Evolutionary conservation across 2,797 vertebrate species (phyloP), one percentile per base, ranked within the genome.

Genomic region (Anabas testudineus): DNA sequence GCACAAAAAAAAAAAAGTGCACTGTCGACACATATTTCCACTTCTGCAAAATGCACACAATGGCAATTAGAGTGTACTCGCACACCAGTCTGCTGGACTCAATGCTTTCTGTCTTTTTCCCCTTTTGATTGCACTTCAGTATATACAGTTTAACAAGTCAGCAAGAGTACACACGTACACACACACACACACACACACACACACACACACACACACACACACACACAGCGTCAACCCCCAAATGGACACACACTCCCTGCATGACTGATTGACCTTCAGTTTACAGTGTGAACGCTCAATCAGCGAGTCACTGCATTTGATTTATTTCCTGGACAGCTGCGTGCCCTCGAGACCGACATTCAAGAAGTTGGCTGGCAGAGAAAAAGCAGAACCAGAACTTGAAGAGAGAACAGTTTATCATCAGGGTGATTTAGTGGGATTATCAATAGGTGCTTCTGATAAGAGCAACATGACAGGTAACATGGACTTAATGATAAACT

Each of bases 1-100:
- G 39, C 78, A 71, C 63, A 49, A 64, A 48, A 30, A 24, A 48
- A 30, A 24, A 32, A n/a, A n/a, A n/a, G n/a, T n/a, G 37, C 56
- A 15, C 52, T 58, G 68, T 71, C 74, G 43, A 71, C 80, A 48
- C 57, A 60, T 18, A 64, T 49, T 58, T 82, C 73, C 72, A 78
- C 74, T 80, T 86, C 68, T 76, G 74, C 56, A 57, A 74, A 64
- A 68, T 24, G 57, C 47, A n/a, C 57, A 45, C 70, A 54, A n/a
- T n/a, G n/a, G n/a, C 46, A 59, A 16, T 3, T 28, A 48, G 34
- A 63, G 53, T 19, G 41, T 49, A 26, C 26, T 5, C 52, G 60
- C 55, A 74, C 57, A 41, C 39, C 67, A 39, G 64, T 10, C 19
- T 4, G 59, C 47, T 21, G 22, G 28, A 58, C 61, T 68, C 51